Percentiles rank a stretch among this genome's conserved stretches.
These are phyloP conservation scores for Oncorhynchus gorbuscha DNA, from an alignment of 2,113 vertebrate species.

Conservation along the genomic window DNA sequence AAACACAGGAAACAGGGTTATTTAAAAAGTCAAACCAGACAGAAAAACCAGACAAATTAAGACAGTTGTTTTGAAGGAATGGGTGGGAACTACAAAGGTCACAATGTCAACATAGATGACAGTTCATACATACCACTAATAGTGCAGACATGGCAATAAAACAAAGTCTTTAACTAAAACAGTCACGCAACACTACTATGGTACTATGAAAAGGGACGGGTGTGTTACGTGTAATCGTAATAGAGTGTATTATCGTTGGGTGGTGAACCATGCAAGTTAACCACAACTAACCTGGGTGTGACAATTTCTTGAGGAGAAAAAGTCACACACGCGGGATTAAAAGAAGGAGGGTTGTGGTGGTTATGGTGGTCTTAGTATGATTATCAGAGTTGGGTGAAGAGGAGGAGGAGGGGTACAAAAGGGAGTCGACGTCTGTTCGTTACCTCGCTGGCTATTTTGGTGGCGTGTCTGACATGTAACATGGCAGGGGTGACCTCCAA, in stretches of 20 bases:
- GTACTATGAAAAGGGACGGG: neutral
- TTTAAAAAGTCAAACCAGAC: slow-evolving; percentile 12
- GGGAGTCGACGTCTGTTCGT: slow-evolving; percentile 57
- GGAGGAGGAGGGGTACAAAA: slow-evolving; percentile 19
- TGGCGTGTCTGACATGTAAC: slow-evolving; percentile 97
- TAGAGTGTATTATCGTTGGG: slow-evolving; percentile 39
- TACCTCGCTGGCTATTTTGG: slow-evolving; percentile 99
- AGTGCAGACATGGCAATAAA: slow-evolving; percentile 9
- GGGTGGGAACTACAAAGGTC: neutral
- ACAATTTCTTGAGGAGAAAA: neutral
- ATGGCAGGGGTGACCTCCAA: slow-evolving; percentile 96
- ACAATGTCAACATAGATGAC: slow-evolving; percentile 1
- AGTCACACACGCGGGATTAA: slow-evolving; percentile 60
- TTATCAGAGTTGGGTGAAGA: slow-evolving; percentile 54
- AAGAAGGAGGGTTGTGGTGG: neutral
- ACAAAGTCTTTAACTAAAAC: neutral
- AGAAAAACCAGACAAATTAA: neutral
- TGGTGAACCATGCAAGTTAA: slow-evolving; percentile 55
- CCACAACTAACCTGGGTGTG: slow-evolving; percentile 15
- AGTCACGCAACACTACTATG: neutral
- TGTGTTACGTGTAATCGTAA: neutral
- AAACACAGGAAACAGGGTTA: slow-evolving; percentile 15
- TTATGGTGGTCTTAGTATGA: slow-evolving; percentile 65
- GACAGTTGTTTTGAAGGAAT: slow-evolving; percentile 3
- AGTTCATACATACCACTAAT: slow-evolving; percentile 1